A percentile compares a stretch with the other conserved stretches of the same genome.
Evolutionary conservation across 2,113 vertebrate species (phyloP).

Genomic region (Spizaetus ornatus): DNA sequence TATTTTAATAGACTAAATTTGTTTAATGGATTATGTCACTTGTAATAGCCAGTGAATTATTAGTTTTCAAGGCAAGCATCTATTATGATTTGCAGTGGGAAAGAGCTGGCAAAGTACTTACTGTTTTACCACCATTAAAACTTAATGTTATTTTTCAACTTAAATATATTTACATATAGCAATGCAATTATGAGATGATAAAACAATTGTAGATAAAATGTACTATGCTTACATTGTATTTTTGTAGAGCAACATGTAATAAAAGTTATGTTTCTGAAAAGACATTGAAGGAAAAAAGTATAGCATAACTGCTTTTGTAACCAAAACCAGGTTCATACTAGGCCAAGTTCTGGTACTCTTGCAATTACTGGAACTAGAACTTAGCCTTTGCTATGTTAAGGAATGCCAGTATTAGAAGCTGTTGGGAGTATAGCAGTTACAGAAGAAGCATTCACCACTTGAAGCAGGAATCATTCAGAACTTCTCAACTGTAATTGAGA

Average conservation of each 20-base stretch:
- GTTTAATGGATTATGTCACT: constrained; percentile 40
- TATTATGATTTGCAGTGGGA: neutral
- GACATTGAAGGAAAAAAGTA: neutral
- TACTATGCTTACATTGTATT: neutral
- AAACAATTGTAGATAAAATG: neutral
- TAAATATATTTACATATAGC: neutral
- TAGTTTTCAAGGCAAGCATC: constrained; percentile 27
- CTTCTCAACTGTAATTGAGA: neutral
- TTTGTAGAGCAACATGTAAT: neutral
- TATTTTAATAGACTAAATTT: constrained; percentile 30
- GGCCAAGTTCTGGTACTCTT: neutral
- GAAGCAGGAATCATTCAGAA: neutral
- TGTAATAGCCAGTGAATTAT: neutral
- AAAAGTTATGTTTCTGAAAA: neutral
- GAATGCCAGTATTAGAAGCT: neutral
- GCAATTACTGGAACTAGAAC: neutral
- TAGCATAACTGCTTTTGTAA: neutral
- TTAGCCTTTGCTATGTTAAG: neutral
- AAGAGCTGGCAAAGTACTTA: neutral
- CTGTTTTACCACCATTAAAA: neutral
- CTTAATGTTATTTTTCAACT: neutral
- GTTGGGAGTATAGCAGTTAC: neutral
- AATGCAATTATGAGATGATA: neutral
- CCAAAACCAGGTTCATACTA: neutral
- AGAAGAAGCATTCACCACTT: neutral